Percentiles rank a stretch among this genome's conserved stretches.
Evolutionary conservation across 2,797 vertebrate species (phyloP).

Genomic region (Urosaurus nigricauda): DNA sequence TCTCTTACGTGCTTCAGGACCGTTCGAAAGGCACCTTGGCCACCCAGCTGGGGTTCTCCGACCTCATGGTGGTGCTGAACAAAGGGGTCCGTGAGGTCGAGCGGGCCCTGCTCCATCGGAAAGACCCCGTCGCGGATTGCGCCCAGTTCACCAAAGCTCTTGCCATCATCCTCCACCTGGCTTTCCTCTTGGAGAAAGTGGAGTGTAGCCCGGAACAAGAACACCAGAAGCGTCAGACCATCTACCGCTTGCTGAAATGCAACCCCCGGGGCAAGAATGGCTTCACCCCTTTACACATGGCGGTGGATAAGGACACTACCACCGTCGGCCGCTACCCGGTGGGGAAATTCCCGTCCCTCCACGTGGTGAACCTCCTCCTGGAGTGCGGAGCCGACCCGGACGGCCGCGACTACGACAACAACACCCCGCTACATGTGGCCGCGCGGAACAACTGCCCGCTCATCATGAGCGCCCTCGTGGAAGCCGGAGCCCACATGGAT

Average conservation of each 20-base stretch:
- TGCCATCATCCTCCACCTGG: constrained; percentile 93
- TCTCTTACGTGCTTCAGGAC: constrained; percentile 96
- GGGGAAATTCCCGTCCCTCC: constrained; percentile 90
- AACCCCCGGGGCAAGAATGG: constrained; percentile 89
- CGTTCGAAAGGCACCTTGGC: constrained; percentile 90
- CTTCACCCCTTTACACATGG: constrained; percentile 94
- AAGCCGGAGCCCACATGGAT: constrained; percentile 92
- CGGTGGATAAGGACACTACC: constrained; percentile 93
- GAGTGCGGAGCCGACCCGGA: constrained; percentile 94
- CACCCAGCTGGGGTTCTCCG: constrained; percentile 89
- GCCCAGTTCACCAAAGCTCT: constrained; percentile 93
- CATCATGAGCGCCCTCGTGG: constrained; percentile 90
- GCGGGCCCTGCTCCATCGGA: constrained; percentile 89
- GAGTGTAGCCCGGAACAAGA: constrained; percentile 90
- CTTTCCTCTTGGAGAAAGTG: constrained; percentile 93
- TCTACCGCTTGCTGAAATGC: constrained; percentile 93
- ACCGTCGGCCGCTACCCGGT: constrained; percentile 94
- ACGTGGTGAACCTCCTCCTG: constrained; percentile 88
- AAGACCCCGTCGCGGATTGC: constrained; percentile 87
- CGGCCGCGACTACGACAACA: constrained; percentile 94
- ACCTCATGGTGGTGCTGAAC: constrained; percentile 92
- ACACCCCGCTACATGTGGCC: constrained; percentile 91
- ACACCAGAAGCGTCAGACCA: constrained; percentile 91
- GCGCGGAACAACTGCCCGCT: constrained; percentile 90
- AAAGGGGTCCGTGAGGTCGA: constrained; percentile 95